These are phyloP conservation scores for Dipus sagitta DNA, from an alignment of 2,797 vertebrate species.

Conservation along the genomic window DNA sequence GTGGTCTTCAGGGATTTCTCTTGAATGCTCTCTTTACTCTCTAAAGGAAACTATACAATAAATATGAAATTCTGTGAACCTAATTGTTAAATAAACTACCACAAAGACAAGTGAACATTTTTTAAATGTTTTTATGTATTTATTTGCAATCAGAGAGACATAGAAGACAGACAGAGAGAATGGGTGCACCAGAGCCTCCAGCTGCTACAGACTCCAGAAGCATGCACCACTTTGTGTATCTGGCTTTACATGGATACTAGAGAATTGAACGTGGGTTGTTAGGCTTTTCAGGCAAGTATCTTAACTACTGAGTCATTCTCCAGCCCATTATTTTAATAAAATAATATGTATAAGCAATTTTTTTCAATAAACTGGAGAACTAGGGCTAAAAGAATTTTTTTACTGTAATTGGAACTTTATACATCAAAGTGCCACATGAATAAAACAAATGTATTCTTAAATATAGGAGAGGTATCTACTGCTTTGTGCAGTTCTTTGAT, in stretches of 20 bases:
- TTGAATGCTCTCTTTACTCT: not conserved
- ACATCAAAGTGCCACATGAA: not conserved
- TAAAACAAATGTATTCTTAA: not conserved
- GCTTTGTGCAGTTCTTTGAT: not conserved
- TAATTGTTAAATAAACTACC: not conserved
- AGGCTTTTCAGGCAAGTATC: no score
- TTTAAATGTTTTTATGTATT: not conserved
- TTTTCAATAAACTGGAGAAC: not conserved
- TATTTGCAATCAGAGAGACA: no score
- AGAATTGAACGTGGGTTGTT: no score
- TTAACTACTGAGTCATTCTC: no score
- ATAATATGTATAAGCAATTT: not conserved
- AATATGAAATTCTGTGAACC: not conserved
- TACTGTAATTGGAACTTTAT: slow-evolving; percentile 13
- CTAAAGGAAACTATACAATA: not conserved
- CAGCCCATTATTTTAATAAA: slow-evolving; percentile 9
- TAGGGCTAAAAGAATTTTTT: slow-evolving; percentile 40
- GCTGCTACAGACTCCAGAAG: no score
- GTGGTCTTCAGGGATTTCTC: not conserved
- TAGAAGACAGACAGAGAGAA: no score
- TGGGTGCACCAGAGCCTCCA: no score
- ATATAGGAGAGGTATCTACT: not conserved
- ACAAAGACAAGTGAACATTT: not conserved
- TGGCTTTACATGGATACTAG: no score
- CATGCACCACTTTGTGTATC: no score